Base-by-base conservation (phyloP, 2,113 vertebrate genomes). In the Notarius lentiginosus region DNA sequence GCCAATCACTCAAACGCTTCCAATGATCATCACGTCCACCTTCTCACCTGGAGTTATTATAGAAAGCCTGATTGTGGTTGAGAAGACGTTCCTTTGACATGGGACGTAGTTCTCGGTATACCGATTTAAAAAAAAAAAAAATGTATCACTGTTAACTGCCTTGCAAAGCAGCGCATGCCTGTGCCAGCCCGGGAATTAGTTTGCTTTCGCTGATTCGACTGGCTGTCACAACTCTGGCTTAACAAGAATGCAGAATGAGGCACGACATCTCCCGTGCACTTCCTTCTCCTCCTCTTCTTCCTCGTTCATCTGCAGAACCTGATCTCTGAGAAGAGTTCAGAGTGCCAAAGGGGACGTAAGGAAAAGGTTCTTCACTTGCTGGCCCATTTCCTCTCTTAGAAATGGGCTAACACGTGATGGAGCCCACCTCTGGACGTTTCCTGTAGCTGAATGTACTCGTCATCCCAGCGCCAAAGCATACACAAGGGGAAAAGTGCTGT, bases 301-400 rank as follows among this genome's bases (percentile, higher is more conserved):
- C 60, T 82, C 8, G 3, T 56, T 17, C 51, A 12, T 72, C 56
- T 66, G 8, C n/a, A 76, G 41, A 86, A 66, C 53, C 12, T 22
- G 65, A 68, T 83, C 68, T 83, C 49, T 82, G 76, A 27, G 55
- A 80, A 58, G 49, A 82, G 82, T 72, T 86, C 18, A 49, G 55
- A 89, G 0, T 83, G 84, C 63, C n/a, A 7, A 84, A 79, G 73
- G n/a, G 58, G 15, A 9, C 20, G n/a, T 81, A 41, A 70, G 41
- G 12, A 82, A 66, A 24, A 65, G 84, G 12, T 70, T 61, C 34
- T 61, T 68, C 20, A 5, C n/a, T 24, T 53, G 58, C 53, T 30
- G 73, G 41, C 65, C 66, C 27, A 15, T 61, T 82, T 82, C n/a
- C 20, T 66, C 24, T 30, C 30, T 56, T 68, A 22, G n/a, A 27